Conservation (phyloP, 1,140 invertebrate genomes). For the Neuroterus valhalla region DNA sequence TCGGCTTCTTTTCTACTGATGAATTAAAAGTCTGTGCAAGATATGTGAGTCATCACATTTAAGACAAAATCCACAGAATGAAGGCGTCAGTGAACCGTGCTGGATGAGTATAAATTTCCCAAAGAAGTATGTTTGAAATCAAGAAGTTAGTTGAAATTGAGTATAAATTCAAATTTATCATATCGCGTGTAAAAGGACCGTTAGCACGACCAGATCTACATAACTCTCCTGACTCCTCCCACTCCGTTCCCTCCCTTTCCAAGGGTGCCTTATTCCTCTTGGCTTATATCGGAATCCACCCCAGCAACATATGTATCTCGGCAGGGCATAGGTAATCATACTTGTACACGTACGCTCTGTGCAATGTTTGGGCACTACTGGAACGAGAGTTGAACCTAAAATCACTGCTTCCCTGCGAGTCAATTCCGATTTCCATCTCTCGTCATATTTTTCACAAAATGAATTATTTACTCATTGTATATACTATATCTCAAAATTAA, state of each 20-base stretch:
- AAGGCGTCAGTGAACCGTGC: background rate
- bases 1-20: no score
- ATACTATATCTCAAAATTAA: background rate
- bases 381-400: constrained; percentile 10
- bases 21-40: no score
- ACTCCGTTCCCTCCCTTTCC: constrained; percentile 47
- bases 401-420: background rate
- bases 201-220: constrained; percentile 66
- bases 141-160: constrained; percentile 59
- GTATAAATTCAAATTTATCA: constrained; percentile 66
- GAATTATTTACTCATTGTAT: background rate
- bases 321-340: constrained; percentile 17
- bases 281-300: constrained; percentile 51
- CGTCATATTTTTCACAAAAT: background rate
- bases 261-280: constrained; percentile 29
- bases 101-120: background rate
- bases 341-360: constrained; percentile 26
- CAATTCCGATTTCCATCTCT: background rate
- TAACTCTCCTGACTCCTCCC: constrained; percentile 62
- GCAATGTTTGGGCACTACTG: constrained; percentile 26
- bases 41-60: background rate
- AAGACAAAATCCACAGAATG: background rate
- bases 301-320: constrained; percentile 27
- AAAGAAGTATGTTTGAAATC: constrained; percentile 14
- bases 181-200: constrained; percentile 68